Evolutionary conservation across 1,140 invertebrate species (phyloP).

Genomic region (Carposina sasakii): DNA sequence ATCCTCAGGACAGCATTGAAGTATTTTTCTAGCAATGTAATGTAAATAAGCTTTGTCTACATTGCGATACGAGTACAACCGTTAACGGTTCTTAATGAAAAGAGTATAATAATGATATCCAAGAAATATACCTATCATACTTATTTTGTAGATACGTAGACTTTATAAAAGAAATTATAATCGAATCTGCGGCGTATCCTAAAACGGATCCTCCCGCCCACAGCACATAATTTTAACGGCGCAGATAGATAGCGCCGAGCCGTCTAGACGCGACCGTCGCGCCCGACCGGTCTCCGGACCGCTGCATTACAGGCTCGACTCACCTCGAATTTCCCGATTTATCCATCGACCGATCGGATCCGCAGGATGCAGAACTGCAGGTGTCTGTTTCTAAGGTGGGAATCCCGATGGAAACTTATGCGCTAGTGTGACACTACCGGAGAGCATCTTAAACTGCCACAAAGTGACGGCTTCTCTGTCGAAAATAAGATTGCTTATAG

Average conservation of each 20-base stretch:
- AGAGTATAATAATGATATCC: no score
- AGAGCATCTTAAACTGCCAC: constrained; percentile 19
- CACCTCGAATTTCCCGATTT: constrained; percentile 25
- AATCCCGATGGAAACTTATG: constrained; percentile 36
- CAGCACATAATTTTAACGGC: constrained; percentile 60
- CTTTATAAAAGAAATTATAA: constrained; percentile 30
- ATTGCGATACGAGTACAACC: no score
- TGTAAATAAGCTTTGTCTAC: no score
- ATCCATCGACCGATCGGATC: constrained; percentile 42
- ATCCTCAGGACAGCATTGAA: no score
- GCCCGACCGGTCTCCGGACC: constrained; percentile 52
- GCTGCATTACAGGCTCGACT: constrained; percentile 21
- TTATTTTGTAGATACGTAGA: no score
- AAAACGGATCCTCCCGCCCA: constrained; percentile 30
- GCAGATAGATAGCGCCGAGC: constrained; percentile 51
- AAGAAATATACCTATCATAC: no score
- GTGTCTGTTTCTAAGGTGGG: constrained; percentile 39
- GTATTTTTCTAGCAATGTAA: no score
- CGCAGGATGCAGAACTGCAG: constrained; percentile 31
- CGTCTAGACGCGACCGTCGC: constrained; percentile 61
- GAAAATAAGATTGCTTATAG: constrained; percentile 23
- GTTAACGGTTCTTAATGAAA: no score
- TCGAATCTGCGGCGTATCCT: constrained; percentile 35
- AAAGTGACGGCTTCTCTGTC: constrained; percentile 26
- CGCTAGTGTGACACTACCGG: constrained; percentile 6